Base-by-base conservation (phyloP, 2,888 invertebrate genomes). In the Liopterus haemorrhoidalis region DNA sequence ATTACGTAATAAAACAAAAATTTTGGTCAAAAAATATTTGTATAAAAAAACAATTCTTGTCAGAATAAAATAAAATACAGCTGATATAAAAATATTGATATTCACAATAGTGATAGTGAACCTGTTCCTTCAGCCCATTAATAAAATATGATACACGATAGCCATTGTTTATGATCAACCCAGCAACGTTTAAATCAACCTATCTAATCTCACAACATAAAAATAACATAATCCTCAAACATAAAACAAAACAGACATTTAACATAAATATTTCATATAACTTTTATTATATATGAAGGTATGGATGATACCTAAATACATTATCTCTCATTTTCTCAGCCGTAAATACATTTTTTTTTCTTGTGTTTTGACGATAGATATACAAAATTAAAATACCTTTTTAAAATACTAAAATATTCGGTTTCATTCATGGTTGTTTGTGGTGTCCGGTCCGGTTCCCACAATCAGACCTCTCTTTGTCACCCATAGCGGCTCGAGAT, bases 351-450 rank as follows among this genome's bases (percentile, higher is more conserved):
- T 53, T 52, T 55, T 57, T 57, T 57, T 59, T 55, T 58, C 27
- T 37, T 32, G 24, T 37, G 37, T 44, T 44, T 21, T 38, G 41
- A 33, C 24, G 46, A 46, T 42, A 31, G 44, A 55, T 51, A 53
- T 50, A 53, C 53, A 53, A 54, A 59, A 59, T 59, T 57, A 57
- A 60, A 60, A 60, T 59, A 57, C 59, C 58, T 59, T 55, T 57
- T 54, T 54, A 56, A 52, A 47, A 37, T 41, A 41, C 52, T 58
- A 54, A 59, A 60, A 59, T 60, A 60, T 60, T 60, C 51, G 52
- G 57, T 60, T 59, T 58, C 59, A 58, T 57, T 57, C 56, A 56
- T 53, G 51, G 49, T 47, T 49, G 50, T 44, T 48, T 38, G 19
- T 41, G 35, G 28, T 9, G 28, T 28, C 28, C 28, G 28, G n/a